These are phyloP conservation scores for Andricus grossulariae DNA, from an alignment of 1,140 invertebrate species.

Conservation along the genomic window DNA sequence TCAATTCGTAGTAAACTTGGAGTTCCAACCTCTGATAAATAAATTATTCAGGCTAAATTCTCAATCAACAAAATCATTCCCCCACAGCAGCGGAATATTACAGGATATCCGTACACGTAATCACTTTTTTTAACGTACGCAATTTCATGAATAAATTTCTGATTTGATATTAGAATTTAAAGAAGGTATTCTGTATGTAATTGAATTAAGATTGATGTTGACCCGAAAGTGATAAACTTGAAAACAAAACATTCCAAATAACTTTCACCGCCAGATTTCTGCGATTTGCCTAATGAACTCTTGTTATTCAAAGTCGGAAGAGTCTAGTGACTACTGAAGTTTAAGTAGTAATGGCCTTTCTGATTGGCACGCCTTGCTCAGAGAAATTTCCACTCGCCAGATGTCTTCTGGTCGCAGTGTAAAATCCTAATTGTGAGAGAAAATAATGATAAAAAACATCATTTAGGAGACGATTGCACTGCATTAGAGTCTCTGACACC, in stretches of 20 bases:
- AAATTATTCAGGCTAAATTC: not conserved
- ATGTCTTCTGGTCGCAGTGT: not conserved
- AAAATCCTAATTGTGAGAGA: not conserved
- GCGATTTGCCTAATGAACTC: constrained; percentile 18
- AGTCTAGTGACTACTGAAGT: constrained; percentile 7
- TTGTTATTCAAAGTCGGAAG: constrained; percentile 21
- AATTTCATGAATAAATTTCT: too few species aligned
- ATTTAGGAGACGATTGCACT: too few species aligned
- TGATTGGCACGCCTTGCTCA: constrained; percentile 11
- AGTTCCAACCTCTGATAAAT: not conserved
- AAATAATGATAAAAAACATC: not conserved
- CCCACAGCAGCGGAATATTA: too few species aligned
- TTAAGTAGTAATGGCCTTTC: constrained; percentile 22
- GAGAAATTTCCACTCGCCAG: constrained; percentile 15
- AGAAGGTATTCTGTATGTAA: not conserved
- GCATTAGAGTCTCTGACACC: too few species aligned
- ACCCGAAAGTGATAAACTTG: not conserved
- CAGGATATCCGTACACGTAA: too few species aligned
- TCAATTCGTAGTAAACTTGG: constrained; percentile 3
- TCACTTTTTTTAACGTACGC: too few species aligned
- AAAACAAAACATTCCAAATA: constrained; percentile 27
- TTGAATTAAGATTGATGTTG: not conserved
- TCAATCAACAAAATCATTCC: not conserved
- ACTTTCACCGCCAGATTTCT: constrained; percentile 19
- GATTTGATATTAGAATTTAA: too few species aligned